These are phyloP conservation scores for Takifugu rubripes DNA, from an alignment of 2,797 vertebrate species.

Conservation along the genomic window DNA sequence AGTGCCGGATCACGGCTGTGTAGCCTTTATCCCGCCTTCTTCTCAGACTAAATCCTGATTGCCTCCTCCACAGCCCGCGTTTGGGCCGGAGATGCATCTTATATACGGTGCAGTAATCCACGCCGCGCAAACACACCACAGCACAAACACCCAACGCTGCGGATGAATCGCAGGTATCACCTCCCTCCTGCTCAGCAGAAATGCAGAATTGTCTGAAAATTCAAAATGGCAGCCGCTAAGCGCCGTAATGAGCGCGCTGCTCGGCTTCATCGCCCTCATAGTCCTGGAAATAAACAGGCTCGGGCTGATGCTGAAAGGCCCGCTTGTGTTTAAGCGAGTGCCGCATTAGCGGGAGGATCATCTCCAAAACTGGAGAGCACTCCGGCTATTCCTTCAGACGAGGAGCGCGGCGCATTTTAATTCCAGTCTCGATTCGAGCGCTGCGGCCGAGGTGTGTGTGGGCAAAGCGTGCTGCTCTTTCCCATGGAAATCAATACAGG, in stretches of 20 bases:
- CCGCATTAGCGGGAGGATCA: slow-evolving; percentile 67
- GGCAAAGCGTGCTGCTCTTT: slow-evolving; percentile 76
- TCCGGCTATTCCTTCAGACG: slow-evolving; percentile 61
- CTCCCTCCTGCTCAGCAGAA: slow-evolving; percentile 45
- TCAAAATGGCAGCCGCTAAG: slow-evolving; percentile 47
- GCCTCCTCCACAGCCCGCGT: slow-evolving; percentile 59
- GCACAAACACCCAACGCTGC: slow-evolving; percentile 36
- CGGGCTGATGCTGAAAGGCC: slow-evolving; percentile 33
- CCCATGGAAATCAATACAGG: slow-evolving; percentile 84
- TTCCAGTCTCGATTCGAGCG: slow-evolving; percentile 70
- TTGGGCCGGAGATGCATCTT: slow-evolving; percentile 60
- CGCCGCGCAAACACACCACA: slow-evolving; percentile 30
- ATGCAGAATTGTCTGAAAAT: slow-evolving; percentile 46
- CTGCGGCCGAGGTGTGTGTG: slow-evolving; percentile 73
- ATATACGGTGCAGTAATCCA: slow-evolving; percentile 64
- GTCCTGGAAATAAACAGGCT: slow-evolving; percentile 27
- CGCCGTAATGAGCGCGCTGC: too few relatives aligned
- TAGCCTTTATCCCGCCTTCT: slow-evolving; percentile 68
- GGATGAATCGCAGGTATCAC: slow-evolving; percentile 58
- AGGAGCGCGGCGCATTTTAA: slow-evolving; percentile 69
- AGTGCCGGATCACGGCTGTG: slow-evolving; percentile 62
- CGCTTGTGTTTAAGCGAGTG: slow-evolving; percentile 56
- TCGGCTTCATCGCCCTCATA: too few relatives aligned
- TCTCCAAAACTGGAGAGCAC: slow-evolving; percentile 65
- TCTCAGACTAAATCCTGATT: slow-evolving; percentile 62